Conservation (phyloP, 2,113 vertebrate species). For the zebrafish (Danio rerio) region GRCz12tu NC_133195.1:45367001-45367500, state of each 20-base stretch:
- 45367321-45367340: constrained; percentile 84
- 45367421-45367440: background rate
- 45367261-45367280: constrained; percentile 94
- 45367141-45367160: too few relatives aligned
- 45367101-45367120: too few relatives aligned
- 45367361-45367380: background rate
- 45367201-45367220: constrained; percentile 93
- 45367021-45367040: too few relatives aligned
- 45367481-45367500: background rate
- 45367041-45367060: too few relatives aligned
- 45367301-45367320: constrained; percentile 94
- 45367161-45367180: too few relatives aligned
- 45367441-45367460: background rate
- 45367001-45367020: too few relatives aligned
- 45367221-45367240: constrained; percentile 96
- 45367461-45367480: background rate
- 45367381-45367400: background rate
- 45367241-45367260: constrained; percentile 96
- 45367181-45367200: constrained; percentile 69
- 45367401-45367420: background rate
- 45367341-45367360: background rate
- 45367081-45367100: too few relatives aligned
- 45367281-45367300: constrained; percentile 97
- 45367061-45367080: too few relatives aligned
- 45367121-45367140: too few relatives aligned